A percentile compares a stretch with the other conserved stretches of the same genome.
phyloP scores from a whole-genome alignment of 92 coral and sea anemone genomes.

The Umimayanthus kanabou region DNA sequence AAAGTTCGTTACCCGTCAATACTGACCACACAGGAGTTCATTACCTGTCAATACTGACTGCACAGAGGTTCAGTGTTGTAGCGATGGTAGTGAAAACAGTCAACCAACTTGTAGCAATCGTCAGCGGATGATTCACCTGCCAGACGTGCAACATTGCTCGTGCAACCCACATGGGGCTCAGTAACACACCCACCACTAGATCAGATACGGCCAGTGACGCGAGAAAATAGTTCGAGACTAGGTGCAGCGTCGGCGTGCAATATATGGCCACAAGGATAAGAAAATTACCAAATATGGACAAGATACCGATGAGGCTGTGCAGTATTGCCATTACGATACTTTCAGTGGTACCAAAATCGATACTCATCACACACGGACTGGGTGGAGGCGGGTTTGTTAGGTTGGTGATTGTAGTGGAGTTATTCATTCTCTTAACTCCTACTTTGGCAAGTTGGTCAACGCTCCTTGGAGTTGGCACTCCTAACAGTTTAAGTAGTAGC shows the following conservation, averaged over 20 bases:
- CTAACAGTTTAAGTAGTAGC: no score
- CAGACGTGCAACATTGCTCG: slow-evolving; percentile 28
- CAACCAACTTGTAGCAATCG: slow-evolving; percentile 9
- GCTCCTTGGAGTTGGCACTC: no score
- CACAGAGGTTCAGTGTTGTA: slow-evolving; percentile 39
- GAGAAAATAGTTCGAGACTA: slow-evolving; percentile 22
- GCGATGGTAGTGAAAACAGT: slow-evolving; percentile 32
- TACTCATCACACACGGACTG: not conserved
- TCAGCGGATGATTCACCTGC: slow-evolving; percentile 25
- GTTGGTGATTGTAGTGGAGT: not conserved
- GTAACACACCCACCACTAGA: slow-evolving; percentile 21
- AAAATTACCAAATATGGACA: slow-evolving; percentile 40
- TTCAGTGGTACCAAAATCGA: not conserved
- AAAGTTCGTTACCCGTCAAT: not conserved
- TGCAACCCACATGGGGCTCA: slow-evolving; percentile 34
- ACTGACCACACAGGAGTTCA: not conserved
- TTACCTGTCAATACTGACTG: slow-evolving; percentile 39
- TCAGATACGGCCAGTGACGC: slow-evolving; percentile 35
- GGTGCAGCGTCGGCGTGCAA: slow-evolving; percentile 20
- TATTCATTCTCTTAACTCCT: not conserved
- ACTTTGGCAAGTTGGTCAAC: no score
- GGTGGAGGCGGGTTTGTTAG: not conserved
- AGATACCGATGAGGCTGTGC: slow-evolving; percentile 11
- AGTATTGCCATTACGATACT: slow-evolving; percentile 5
- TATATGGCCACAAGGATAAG: slow-evolving; percentile 20